Evolutionary conservation across 2,888 invertebrate species (phyloP).

Genomic region (Drosophila gaucha): DNA sequence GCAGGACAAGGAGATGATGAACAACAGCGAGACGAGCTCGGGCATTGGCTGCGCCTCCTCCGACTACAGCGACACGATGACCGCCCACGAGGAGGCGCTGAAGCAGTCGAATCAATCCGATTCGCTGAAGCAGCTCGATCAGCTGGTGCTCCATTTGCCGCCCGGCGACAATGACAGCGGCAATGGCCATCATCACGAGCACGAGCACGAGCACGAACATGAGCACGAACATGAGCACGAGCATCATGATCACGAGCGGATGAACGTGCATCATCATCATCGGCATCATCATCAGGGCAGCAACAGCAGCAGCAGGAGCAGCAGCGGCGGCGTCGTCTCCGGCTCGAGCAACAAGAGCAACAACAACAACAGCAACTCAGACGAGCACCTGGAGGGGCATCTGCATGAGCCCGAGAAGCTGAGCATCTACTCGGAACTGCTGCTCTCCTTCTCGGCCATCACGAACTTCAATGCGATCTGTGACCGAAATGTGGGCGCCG

Average conservation of each 20-base stretch:
- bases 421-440: constrained; percentile 86
- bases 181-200: constrained; percentile 52
- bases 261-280: constrained; percentile 35
- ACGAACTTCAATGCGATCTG: constrained; percentile 92
- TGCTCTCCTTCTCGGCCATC: constrained; percentile 91
- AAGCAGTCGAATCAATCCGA: constrained; percentile 61
- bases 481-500: constrained; percentile 91
- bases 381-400: constrained; percentile 86
- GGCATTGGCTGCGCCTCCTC: constrained; percentile 85
- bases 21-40: constrained; percentile 84
- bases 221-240: constrained; percentile 30
- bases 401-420: constrained; percentile 85
- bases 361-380: constrained; percentile 85
- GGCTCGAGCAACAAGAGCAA: constrained; percentile 7
- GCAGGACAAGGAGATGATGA: constrained; percentile 84
- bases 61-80: constrained; percentile 84
- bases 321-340: constrained; percentile 4
- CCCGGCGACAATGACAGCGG: constrained; percentile 84
- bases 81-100: constrained; percentile 70
- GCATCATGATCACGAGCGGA: constrained; percentile 41
- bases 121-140: constrained; percentile 81
- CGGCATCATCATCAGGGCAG: constrained; percentile 25
- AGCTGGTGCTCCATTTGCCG: constrained; percentile 84
- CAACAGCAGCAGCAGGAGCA: constrained; percentile 8
- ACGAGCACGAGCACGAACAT: constrained; percentile 36